Conservation (phyloP, 1,140 invertebrate species). For the Saccostrea cuccullata region DNA sequence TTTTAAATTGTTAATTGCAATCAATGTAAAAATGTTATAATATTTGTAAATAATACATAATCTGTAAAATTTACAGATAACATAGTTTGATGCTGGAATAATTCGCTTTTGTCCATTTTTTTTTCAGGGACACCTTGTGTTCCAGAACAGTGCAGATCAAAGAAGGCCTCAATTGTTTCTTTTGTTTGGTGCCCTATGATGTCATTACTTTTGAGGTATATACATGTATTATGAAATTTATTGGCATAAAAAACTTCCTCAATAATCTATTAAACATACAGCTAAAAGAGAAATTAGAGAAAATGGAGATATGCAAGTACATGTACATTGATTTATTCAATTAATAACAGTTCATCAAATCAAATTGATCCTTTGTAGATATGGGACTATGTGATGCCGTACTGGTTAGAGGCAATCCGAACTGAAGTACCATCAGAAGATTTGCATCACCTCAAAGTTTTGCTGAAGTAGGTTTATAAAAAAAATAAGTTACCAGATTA, state of each 20-base stretch:
- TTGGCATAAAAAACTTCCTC: background rate
- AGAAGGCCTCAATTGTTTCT: slow-evolving; percentile 88
- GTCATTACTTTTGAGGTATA: slow-evolving; percentile 93
- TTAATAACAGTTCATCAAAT: no score
- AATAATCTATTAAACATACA: background rate
- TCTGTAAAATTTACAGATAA: no score
- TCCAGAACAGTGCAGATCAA: slow-evolving; percentile 95
- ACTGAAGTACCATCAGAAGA: slow-evolving; percentile 96
- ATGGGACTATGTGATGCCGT: slow-evolving; percentile 98
- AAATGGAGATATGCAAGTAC: no score
- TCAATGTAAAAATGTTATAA: no score
- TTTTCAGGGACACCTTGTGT: slow-evolving; percentile 89
- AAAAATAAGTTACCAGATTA: background rate
- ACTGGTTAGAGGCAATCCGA: slow-evolving; percentile 98
- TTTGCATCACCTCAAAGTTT: slow-evolving; percentile 92
- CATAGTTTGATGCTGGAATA: no score
- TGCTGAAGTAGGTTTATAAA: slow-evolving; percentile 84
- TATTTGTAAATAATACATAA: no score
- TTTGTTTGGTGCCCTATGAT: slow-evolving; percentile 98
- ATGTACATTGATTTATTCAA: no score
- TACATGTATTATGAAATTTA: background rate
- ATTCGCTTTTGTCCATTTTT: background rate
- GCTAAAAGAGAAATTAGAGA: background rate
- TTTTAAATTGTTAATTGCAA: no score
- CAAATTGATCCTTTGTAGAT: slow-evolving; percentile 77